A percentile compares a stretch with the other conserved stretches of the same genome.
Evolutionary conservation across 2,888 invertebrate species (phyloP).

Genomic region (Synanthedon tipuliformis): DNA sequence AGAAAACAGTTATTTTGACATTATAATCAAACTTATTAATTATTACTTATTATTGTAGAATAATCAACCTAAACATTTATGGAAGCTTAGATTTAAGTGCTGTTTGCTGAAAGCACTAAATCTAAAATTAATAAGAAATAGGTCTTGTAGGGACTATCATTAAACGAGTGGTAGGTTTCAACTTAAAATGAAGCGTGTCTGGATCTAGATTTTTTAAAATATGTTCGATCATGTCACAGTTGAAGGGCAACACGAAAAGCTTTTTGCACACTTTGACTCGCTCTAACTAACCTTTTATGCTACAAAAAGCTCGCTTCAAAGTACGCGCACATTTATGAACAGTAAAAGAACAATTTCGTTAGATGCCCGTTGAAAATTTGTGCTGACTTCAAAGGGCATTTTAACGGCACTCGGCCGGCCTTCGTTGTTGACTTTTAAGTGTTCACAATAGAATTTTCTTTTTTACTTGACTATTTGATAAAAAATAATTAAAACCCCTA

Average conservation of each 20-base stretch:
- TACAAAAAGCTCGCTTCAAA: constrained; percentile 41
- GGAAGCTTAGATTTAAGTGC: no score
- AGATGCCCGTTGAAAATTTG: constrained; percentile 56
- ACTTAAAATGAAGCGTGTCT: not conserved
- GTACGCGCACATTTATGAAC: constrained; percentile 54
- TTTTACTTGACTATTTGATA: no score
- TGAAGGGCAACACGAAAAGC: constrained; percentile 28
- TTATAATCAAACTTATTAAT: no score
- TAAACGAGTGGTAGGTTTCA: no score
- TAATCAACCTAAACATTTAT: no score
- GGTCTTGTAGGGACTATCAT: no score
- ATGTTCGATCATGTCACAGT: constrained; percentile 25
- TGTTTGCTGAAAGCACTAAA: no score
- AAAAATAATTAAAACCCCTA: no score
- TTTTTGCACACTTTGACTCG: constrained; percentile 48
- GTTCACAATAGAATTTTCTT: constrained; percentile 15
- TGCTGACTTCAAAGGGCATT: constrained; percentile 60
- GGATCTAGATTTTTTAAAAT: not conserved
- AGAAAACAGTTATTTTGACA: no score
- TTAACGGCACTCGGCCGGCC: constrained; percentile 49
- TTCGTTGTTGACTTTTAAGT: constrained; percentile 49
- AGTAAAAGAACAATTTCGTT: constrained; percentile 65
- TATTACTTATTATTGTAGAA: no score
- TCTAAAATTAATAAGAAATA: no score
- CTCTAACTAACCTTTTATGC: constrained; percentile 18